These are phyloP conservation scores for Dolichallabes microphthalmus DNA, from an alignment of 2,113 vertebrate species.

Conservation along the genomic window DNA sequence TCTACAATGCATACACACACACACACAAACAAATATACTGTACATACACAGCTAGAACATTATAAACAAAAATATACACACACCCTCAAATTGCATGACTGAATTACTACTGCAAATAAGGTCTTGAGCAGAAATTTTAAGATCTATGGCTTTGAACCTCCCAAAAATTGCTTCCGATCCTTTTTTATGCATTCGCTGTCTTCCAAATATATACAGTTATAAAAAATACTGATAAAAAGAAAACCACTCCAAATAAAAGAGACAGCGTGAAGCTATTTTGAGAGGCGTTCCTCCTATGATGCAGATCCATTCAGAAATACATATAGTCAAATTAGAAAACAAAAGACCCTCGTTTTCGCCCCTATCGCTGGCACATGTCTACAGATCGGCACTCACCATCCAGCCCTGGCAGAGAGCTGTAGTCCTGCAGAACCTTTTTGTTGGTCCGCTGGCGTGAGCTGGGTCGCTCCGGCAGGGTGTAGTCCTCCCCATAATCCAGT, in stretches of 20 bases:
- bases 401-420: slow-evolving; percentile 54
- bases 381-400: slow-evolving; percentile 63
- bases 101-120: not conserved
- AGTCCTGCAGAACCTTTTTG: slow-evolving; percentile 66
- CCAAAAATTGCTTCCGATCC: not conserved
- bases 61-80: not conserved
- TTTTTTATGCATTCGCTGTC: not conserved
- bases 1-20: slow-evolving; percentile 57
- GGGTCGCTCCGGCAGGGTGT: slow-evolving; percentile 67
- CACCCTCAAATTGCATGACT: not conserved
- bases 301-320: slow-evolving; percentile 10
- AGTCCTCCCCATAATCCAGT: slow-evolving; percentile 70
- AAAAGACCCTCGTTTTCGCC: not conserved
- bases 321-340: slow-evolving; percentile 5
- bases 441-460: slow-evolving; percentile 61
- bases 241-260: not conserved
- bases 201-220: not conserved
- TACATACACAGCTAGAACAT: not conserved
- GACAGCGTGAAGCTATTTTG: not conserved
- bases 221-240: not conserved
- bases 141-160: not conserved
- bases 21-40: not conserved
- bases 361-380: not conserved
- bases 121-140: not conserved
- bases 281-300: slow-evolving; percentile 3